phyloP scores from a whole-genome alignment of 2,888 invertebrate species.

The Caenorhabditis auriculariae region DNA sequence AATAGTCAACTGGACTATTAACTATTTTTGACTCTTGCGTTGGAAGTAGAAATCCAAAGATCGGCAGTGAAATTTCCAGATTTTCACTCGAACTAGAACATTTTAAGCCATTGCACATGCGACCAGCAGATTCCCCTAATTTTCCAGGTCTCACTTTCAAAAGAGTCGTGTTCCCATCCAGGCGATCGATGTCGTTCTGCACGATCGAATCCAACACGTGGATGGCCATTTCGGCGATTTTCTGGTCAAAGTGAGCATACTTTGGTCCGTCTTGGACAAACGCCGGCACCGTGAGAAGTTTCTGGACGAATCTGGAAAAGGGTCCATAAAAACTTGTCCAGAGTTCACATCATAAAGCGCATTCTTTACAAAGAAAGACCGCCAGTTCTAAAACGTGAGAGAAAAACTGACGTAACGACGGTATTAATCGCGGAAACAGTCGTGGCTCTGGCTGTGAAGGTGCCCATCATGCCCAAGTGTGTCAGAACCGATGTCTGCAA shows the following conservation, averaged over 20 bases:
- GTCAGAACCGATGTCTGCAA: conserved; percentile 54
- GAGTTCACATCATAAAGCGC: not conserved
- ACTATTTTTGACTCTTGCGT: no score
- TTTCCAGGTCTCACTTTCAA: conserved; percentile 18
- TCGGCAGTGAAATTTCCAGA: no score
- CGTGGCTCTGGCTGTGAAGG: conserved; percentile 50
- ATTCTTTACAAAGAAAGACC: not conserved
- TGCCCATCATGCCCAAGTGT: conserved; percentile 59
- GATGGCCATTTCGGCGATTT: conserved; percentile 58
- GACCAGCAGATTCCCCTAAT: not conserved
- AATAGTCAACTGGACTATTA: no score
- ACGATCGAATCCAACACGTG: conserved; percentile 52
- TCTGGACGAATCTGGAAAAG: conserved; percentile 45
- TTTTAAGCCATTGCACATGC: not conserved
- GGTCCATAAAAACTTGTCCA: no score
- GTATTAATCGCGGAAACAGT: conserved; percentile 54
- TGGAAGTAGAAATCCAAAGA: no score
- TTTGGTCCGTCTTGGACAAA: conserved; percentile 41
- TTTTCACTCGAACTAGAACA: not conserved
- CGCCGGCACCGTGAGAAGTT: conserved; percentile 53
- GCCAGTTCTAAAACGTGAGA: not conserved
- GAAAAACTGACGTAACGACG: conserved; percentile 29
- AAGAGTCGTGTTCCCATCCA: conserved; percentile 47
- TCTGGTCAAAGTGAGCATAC: conserved; percentile 57
- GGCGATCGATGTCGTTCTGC: conserved; percentile 40